Percentiles rank a stretch among this genome's conserved stretches.
Evolutionary conservation across 2,888 invertebrate species (phyloP).

Genomic region (Dynastes tityus): DNA sequence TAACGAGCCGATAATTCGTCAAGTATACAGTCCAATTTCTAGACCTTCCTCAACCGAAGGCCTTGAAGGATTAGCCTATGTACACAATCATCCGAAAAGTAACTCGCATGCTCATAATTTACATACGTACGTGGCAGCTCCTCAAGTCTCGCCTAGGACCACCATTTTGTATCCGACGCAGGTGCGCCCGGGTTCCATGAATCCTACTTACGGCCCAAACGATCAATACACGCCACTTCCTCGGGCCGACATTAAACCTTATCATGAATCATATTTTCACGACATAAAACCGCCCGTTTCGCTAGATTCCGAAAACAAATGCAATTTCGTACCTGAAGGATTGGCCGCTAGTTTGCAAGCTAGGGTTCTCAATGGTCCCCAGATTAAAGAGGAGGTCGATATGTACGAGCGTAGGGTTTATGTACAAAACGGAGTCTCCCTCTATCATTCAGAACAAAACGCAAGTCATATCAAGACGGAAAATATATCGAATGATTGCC

Average conservation of each 20-base stretch:
- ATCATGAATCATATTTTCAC: slow-evolving; percentile 80
- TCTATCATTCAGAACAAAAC: slow-evolving; percentile 59
- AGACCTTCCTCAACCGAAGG: slow-evolving; percentile 73
- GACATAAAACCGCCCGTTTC: slow-evolving; percentile 74
- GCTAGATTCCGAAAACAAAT: slow-evolving; percentile 59
- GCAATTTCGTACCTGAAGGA: slow-evolving; percentile 75
- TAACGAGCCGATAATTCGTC: slow-evolving; percentile 64
- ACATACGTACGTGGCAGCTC: slow-evolving; percentile 60
- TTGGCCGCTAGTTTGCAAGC: slow-evolving; percentile 88
- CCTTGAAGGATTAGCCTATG: slow-evolving; percentile 67
- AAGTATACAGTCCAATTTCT: slow-evolving; percentile 74
- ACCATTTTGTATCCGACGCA: slow-evolving; percentile 66
- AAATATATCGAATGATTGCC: slow-evolving; percentile 59
- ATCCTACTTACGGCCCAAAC: slow-evolving; percentile 60
- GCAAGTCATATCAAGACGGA: slow-evolving; percentile 63
- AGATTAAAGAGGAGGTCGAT: slow-evolving; percentile 67
- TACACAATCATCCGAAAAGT: slow-evolving; percentile 66
- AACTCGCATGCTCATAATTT: slow-evolving; percentile 44
- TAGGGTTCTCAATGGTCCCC: slow-evolving; percentile 75
- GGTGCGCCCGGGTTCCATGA: slow-evolving; percentile 57
- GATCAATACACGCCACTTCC: slow-evolving; percentile 76
- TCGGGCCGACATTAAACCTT: slow-evolving; percentile 81
- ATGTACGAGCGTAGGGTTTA: slow-evolving; percentile 62
- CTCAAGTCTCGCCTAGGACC: slow-evolving; percentile 65
- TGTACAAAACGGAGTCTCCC: slow-evolving; percentile 57